Conservation (phyloP, 2,888 invertebrate genomes). For the Tanypteryx hageni region DNA sequence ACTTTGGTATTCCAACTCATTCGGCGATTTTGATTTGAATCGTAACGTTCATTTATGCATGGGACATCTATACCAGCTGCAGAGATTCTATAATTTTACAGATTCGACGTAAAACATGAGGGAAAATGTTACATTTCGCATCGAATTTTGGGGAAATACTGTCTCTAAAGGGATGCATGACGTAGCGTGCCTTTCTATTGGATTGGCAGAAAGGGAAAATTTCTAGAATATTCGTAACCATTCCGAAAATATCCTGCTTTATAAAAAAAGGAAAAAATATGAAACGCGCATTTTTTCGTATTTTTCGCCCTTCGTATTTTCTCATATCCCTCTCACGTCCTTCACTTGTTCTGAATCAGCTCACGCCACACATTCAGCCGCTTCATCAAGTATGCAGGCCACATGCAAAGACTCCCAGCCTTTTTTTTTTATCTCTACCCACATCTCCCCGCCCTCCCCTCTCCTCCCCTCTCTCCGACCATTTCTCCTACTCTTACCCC, state of each 20-base stretch:
- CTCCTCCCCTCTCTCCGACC: neutral
- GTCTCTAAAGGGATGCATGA: neutral
- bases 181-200: neutral
- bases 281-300: neutral
- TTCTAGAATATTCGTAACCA: neutral
- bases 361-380: conserved; percentile 34
- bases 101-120: too few relatives aligned
- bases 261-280: neutral
- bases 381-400: conserved; percentile 34
- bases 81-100: too few relatives aligned
- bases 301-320: neutral
- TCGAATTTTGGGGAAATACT: too few relatives aligned
- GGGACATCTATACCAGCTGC: too few relatives aligned
- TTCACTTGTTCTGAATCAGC: conserved; percentile 40
- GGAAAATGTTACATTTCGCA: too few relatives aligned
- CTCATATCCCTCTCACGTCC: conserved; percentile 27
- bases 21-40: too few relatives aligned
- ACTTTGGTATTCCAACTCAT: too few relatives aligned
- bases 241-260: neutral
- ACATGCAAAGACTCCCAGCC: neutral
- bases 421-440: neutral
- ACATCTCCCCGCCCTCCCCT: neutral
- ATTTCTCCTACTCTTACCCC: neutral
- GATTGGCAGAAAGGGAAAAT: neutral
- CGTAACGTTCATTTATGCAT: too few relatives aligned